phyloP scores from a whole-genome alignment of 2,888 invertebrate species.

The Pimpla rufipes region DNA sequence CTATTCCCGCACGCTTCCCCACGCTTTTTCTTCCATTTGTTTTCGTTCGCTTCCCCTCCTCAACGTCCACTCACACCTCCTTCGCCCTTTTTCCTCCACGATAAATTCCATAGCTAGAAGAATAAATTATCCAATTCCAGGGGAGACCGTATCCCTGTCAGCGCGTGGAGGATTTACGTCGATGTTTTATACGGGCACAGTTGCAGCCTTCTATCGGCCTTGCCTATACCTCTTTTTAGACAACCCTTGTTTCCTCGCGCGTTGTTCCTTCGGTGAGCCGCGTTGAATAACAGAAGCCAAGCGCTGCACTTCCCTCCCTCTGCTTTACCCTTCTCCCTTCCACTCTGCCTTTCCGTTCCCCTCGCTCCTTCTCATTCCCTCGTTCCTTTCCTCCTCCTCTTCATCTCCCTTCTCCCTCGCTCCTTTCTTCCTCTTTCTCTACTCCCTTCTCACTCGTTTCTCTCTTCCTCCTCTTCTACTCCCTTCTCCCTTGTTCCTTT shows the following conservation, averaged over 20 bases:
- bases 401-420: neutral
- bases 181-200: neutral
- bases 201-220: neutral
- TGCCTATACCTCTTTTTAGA: constrained; percentile 15
- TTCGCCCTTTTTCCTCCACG: neutral
- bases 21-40: neutral
- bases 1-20: neutral
- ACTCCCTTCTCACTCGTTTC: too few species aligned
- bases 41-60: neutral
- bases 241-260: neutral
- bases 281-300: constrained; percentile 37
- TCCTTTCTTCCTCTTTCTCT: neutral
- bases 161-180: neutral
- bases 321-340: neutral
- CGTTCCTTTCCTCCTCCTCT: too few species aligned
- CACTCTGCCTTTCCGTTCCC: neutral
- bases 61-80: neutral
- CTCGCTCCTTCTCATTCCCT: neutral
- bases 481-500: too few species aligned
- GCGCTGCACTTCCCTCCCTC: neutral
- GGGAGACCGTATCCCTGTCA: neutral
- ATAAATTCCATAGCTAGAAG: constrained; percentile 23
- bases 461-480: too few species aligned
- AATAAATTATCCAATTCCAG: constrained; percentile 33
- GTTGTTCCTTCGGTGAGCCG: constrained; percentile 25